Base-by-base conservation (phyloP, 2,797 vertebrate genomes). In the Tiaroga cobitis region DNA sequence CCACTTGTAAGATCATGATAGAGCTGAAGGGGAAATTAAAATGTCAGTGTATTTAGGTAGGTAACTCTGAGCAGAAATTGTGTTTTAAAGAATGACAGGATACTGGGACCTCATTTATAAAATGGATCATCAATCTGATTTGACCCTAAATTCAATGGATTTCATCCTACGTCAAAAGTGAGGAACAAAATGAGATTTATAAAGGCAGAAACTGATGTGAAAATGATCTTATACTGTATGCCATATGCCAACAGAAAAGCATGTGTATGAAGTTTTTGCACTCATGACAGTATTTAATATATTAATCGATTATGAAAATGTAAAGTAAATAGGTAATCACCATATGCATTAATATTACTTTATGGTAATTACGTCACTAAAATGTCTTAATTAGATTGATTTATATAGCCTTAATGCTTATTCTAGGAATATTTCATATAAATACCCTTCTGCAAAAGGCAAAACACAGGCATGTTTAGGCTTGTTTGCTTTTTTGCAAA, bases 401-500 rank as follows among this genome's bases (percentile, higher is more conserved):
- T 29, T 63, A 63, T 32, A 32, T 63, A 65, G 1, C 16, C 10
- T 1, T 32, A 29, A 29, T 81, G 67, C 8, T 72, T 34, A 41
- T 41, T 54, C 32, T 21, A 4, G 51, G n/a, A 72, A 81, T 26
- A 29, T 81, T 37, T 41, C 21, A 16, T 43, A 41, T 43, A 84
- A 78, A 43, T 69, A 41, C 59, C 4, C n/a, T 78, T 78, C 26
- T 32, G 13, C 4, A 43, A 10, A 56, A 69, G 80, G 61, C 29
- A 75, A 78, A 84, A 79, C 5, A 43, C 81, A 61, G 51, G 32
- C 87, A 43, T 72, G 85, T 56, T 85, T 85, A 85, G 73, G 65
- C 87, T 81, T 80, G 83, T 87, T 85, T 68, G 87, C 79, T 77
- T 69, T 83, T 76, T 83, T 88, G 32, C 80, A 68, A 84, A 85